Base-by-base conservation (phyloP, 1,140 invertebrate species). In the Scaptomyza hsui region DNA sequence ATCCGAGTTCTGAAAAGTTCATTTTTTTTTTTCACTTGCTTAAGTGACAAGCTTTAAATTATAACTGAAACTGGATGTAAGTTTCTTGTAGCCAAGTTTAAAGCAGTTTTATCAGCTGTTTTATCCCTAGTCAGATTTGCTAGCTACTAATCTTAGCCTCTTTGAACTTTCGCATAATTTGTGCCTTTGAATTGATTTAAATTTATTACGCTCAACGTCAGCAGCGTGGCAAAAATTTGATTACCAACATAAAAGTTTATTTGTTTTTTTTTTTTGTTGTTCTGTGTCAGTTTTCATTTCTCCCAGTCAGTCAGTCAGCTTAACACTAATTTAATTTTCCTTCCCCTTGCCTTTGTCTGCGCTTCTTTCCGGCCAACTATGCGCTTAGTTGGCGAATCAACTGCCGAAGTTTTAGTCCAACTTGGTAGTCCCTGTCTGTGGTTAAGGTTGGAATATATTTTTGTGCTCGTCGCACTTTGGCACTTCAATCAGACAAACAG, bases 181-280 rank as follows among this genome's bases (percentile, higher is more conserved):
- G n/a, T 44, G 39, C 24, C 10, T 49, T 44, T 70, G 69, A 75
- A 89, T 82, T 88, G 83, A 89, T 89, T 89, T 83, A 82, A 79
- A 83, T 89, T 80, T 89, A 80, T 80, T 71, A 78, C 64, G 70
- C 60, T 72, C 42, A 52, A 35, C 63, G 70, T 74, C 72, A 75
- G 74, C 68, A 75, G 70, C 56, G 57, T 70, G 78, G 55, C 75
- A 71, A 78, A 71, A 80, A 89, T 89, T 83, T 85, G 71, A 89
- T 89, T 89, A 85, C 55, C 55, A 52, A 53, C 85, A 85, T 89
- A 89, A 89, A 89, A 85, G 74, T 89, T 85, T 81, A 81, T 81
- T 89, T 81, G 71, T 85, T 75, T 80, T 60, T 62, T 48, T 16
- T 55, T 49, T 29, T 29, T 29, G 26, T 9, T 21, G 2, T 21